A percentile compares a stretch with the other conserved stretches of the same genome.
These are phyloP conservation scores for Oreochromis niloticus DNA, from an alignment of 2,113 vertebrate genomes.

Conservation along the genomic window DNA sequence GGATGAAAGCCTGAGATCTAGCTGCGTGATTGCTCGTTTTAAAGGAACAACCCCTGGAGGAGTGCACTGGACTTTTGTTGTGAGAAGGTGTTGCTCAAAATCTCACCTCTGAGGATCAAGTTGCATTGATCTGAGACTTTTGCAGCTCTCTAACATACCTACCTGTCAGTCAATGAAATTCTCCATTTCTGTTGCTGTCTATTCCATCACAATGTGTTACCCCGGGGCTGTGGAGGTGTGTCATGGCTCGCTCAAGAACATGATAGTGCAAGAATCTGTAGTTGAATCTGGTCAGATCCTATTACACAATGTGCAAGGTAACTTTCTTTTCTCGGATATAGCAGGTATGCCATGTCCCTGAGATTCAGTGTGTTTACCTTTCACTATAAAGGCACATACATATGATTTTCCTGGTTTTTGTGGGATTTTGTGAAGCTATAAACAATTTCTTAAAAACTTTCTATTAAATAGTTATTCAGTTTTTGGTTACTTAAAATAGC, in stretches of 20 bases:
- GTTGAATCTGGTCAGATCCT: background rate
- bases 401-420: background rate
- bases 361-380: background rate
- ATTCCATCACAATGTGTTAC: background rate
- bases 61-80: background rate
- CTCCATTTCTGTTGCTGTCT: slow-evolving; percentile 24
- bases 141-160: slow-evolving; percentile 11
- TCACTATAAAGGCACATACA: background rate
- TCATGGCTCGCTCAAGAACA: slow-evolving; percentile 12
- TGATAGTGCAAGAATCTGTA: background rate
- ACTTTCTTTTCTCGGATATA: background rate
- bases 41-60: slow-evolving; percentile 10
- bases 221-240: slow-evolving; percentile 19
- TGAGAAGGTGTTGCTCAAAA: slow-evolving; percentile 20
- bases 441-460: background rate
- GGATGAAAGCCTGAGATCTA: background rate
- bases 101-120: slow-evolving; percentile 20
- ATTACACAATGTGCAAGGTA: background rate
- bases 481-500: background rate
- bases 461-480: background rate
- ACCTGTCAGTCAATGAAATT: slow-evolving; percentile 30
- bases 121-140: slow-evolving; percentile 33
- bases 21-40: background rate
- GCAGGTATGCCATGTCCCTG: background rate
- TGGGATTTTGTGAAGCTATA: background rate